Base-by-base conservation (phyloP, 2,113 vertebrate species). In the Candoia aspera region DNA sequence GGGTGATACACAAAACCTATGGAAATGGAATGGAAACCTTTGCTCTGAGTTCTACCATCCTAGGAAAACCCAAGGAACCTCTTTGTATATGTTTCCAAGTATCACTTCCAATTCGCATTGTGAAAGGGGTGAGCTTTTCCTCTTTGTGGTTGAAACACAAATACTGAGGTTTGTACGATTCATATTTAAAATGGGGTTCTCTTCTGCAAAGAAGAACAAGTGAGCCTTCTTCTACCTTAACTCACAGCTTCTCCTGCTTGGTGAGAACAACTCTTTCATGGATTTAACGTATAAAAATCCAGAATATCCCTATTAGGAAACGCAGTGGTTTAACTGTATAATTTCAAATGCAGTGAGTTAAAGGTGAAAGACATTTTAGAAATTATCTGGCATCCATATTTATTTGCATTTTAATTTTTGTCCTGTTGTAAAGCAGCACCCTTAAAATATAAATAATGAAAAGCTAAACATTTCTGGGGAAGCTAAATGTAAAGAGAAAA, bases 91-190 rank as follows among this genome's bases (percentile, higher is more conserved):
- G 90, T 91, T 93, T 91, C 88, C 90, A 94, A 93, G 90, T 94
- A 95, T 92, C 92, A 91, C 84, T 92, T 90, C 83, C 94, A 87
- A 95, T 96, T 95, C 95, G 95, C 94, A 92, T 95, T 95, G 93
- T 95, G 94, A 96, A 96, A 96, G 92, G 94, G 88, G 94, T 93
- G 33, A 58, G 4, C 6, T n/a, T 24, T 37, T 68, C 8, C 60
- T 87, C 15, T 58, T 87, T 23, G 17, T 53, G 8, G 49, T 89
- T 89, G 26, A 68, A 10, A 49, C 23, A 17, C 68, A 79, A 37
- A 86, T 17, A 17, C 8, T 33, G 55, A 6, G 13, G 8, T 86
- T 86, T 86, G 26, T 33, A 23, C 57, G 11, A 24, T 89, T 89
- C 42, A 89, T 46, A 62, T 64, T 64, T 89, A 89, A 89, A 89